Evolutionary conservation across 2,888 invertebrate genomes (phyloP).

Genomic region (Ctenicera cuprea): DNA sequence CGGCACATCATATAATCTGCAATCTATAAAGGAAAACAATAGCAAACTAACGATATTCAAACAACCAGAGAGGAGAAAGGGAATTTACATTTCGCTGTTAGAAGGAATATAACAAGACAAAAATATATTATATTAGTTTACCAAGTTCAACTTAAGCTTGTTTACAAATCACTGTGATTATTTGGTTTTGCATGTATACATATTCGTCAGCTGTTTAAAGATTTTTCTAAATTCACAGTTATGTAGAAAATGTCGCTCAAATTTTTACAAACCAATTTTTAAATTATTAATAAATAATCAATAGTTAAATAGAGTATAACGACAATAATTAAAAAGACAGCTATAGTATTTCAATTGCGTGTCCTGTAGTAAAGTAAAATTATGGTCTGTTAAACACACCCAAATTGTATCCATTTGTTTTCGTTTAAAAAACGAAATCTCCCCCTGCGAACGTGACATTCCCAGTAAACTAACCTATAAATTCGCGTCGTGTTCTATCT

Average conservation of each 20-base stretch:
- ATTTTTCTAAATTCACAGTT: too few species aligned
- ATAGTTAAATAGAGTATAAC: not conserved
- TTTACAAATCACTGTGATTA: too few species aligned
- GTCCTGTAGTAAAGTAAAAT: not conserved
- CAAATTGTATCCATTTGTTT: constrained; percentile 7
- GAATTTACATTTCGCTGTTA: not conserved
- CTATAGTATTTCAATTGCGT: not conserved
- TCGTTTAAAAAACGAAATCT: constrained; percentile 10
- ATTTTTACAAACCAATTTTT: too few species aligned
- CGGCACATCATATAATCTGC: not conserved
- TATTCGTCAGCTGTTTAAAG: too few species aligned
- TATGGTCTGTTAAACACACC: not conserved
- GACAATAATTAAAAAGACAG: not conserved
- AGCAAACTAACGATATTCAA: constrained; percentile 25
- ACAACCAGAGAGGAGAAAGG: not conserved
- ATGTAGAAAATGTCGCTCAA: too few species aligned
- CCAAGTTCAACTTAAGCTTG: too few species aligned
- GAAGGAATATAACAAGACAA: too few species aligned
- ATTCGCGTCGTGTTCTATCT: constrained; percentile 15
- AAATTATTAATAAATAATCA: too few species aligned
- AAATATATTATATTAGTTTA: too few species aligned
- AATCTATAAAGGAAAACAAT: constrained; percentile 1
- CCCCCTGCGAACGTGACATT: constrained; percentile 15
- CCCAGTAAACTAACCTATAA: not conserved
- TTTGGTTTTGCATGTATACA: too few species aligned